phyloP scores from a whole-genome alignment of 2,888 invertebrate genomes.

The Aelia acuminata region DNA sequence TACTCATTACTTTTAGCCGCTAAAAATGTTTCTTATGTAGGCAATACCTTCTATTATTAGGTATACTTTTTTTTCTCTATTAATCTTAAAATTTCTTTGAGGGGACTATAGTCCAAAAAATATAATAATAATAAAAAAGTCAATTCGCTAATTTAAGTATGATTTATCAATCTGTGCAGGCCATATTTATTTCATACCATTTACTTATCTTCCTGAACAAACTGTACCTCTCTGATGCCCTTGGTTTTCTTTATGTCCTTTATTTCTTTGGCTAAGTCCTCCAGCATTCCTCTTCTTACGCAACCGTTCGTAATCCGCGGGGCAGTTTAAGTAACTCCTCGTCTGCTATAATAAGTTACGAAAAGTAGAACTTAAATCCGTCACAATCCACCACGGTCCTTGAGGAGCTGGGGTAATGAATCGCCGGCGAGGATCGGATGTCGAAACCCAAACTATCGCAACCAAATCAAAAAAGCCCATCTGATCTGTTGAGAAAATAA shows the following conservation, averaged over 20 bases:
- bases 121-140: too few relatives aligned
- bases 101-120: too few relatives aligned
- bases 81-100: too few relatives aligned
- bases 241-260: background rate
- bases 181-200: background rate
- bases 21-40: too few relatives aligned
- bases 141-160: too few relatives aligned
- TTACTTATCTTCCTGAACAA: background rate
- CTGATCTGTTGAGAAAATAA: constrained; percentile 12
- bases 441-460: background rate
- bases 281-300: background rate
- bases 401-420: background rate
- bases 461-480: constrained; percentile 19
- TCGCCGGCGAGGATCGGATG: background rate
- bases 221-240: background rate
- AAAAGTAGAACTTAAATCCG: constrained; percentile 8
- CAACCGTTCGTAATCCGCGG: background rate
- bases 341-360: constrained; percentile 13
- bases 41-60: too few relatives aligned
- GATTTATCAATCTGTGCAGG: too few relatives aligned
- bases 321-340: background rate
- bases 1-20: too few relatives aligned
- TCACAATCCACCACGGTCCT: constrained; percentile 21
- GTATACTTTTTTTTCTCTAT: too few relatives aligned
- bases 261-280: background rate